phyloP scores from a whole-genome alignment of 1,140 invertebrate genomes.

The Monochamus saltuarius region DNA sequence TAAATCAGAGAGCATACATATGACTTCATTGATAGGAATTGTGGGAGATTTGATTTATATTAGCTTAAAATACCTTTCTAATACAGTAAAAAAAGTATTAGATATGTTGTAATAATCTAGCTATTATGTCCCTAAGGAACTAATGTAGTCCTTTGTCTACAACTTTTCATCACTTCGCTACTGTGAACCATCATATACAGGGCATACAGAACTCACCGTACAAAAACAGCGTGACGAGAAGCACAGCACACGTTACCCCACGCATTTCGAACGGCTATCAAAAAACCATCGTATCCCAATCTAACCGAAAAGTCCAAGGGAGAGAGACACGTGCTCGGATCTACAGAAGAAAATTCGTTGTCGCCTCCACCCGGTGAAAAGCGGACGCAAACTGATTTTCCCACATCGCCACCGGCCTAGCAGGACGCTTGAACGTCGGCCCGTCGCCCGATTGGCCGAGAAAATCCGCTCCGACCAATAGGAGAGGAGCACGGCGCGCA shows the following conservation, averaged over 20 bases:
- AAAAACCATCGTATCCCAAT: constrained; percentile 8
- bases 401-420: constrained; percentile 23
- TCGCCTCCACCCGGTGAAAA: constrained; percentile 1
- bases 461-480: constrained; percentile 22
- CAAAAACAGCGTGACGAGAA: constrained; percentile 26
- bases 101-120: no score
- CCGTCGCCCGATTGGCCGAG: constrained; percentile 23
- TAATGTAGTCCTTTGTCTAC: no score
- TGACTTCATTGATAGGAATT: no score
- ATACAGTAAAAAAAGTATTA: no score
- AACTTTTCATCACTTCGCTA: no score
- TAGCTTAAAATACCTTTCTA: no score
- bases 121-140: no score
- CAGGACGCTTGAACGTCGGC: constrained; percentile 15
- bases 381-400: constrained; percentile 21
- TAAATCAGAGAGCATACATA: no score
- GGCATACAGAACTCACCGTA: constrained; percentile 19
- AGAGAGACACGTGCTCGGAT: constrained; percentile 25
- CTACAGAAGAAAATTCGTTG: neutral
- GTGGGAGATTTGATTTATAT: no score
- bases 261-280: constrained; percentile 21
- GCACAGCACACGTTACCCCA: constrained; percentile 20
- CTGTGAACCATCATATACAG: no score
- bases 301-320: neutral
- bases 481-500: constrained; percentile 21